phyloP scores from a whole-genome alignment of 2,888 invertebrate species.

The Parnassius apollo region DNA sequence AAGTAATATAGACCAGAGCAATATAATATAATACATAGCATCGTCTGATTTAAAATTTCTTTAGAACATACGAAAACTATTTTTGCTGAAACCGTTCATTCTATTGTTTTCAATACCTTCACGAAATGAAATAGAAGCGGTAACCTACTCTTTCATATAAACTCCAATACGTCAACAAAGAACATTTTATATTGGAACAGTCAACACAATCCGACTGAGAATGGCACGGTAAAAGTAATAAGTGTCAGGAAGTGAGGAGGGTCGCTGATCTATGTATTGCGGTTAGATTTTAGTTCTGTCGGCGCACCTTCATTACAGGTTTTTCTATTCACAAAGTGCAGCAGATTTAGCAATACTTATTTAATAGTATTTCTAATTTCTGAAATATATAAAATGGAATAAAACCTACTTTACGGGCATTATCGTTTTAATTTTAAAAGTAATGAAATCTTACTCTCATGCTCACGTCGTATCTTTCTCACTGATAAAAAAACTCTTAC shows the following conservation, averaged over 20 bases:
- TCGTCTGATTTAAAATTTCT: too few relatives aligned
- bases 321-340: background rate
- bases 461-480: too few relatives aligned
- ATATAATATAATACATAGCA: too few relatives aligned
- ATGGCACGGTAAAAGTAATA: slow-evolving; percentile 17
- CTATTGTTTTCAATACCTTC: background rate
- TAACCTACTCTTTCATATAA: slow-evolving; percentile 7
- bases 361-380: too few relatives aligned
- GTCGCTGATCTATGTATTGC: slow-evolving; percentile 24
- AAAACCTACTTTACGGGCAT: too few relatives aligned
- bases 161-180: slow-evolving; percentile 21
- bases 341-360: background rate
- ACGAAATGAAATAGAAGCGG: background rate
- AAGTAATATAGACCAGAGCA: too few relatives aligned
- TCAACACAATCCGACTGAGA: slow-evolving; percentile 20
- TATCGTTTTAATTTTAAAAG: too few relatives aligned
- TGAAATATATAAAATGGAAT: too few relatives aligned
- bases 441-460: too few relatives aligned
- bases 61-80: too few relatives aligned
- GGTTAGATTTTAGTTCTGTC: slow-evolving; percentile 20
- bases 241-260: slow-evolving; percentile 23
- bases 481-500: too few relatives aligned
- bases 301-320: slow-evolving; percentile 8
- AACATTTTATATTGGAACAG: slow-evolving; percentile 18
- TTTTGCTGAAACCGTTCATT: too few relatives aligned